Percentiles rank a stretch among this genome's conserved stretches.
These are phyloP conservation scores for Neoitamus cyanurus DNA, from an alignment of 2,888 invertebrate species.

Conservation along the genomic window DNA sequence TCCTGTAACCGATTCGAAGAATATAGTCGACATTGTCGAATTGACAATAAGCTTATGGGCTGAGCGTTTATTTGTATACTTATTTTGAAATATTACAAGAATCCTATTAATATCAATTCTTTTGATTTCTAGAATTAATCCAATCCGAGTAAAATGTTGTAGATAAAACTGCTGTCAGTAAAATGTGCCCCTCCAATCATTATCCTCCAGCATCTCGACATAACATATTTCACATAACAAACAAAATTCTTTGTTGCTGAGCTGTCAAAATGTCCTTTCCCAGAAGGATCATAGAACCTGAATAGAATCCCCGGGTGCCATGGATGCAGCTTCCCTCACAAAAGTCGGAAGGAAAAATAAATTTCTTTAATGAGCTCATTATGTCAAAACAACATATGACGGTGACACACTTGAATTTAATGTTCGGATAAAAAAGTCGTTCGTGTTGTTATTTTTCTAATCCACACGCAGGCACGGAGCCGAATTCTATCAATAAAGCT, in stretches of 20 bases:
- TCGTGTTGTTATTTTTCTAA: not conserved
- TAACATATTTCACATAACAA: not conserved
- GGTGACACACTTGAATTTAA: not conserved
- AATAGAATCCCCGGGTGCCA: not conserved
- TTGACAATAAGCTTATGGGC: too few species aligned
- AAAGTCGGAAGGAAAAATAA: not conserved
- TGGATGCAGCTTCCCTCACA: not conserved
- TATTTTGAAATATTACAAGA: too few species aligned
- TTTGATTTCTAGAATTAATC: too few species aligned
- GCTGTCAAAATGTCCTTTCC: not conserved
- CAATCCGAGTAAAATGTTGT: too few species aligned
- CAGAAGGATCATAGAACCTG: not conserved
- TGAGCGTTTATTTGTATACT: too few species aligned
- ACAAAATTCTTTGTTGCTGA: not conserved
- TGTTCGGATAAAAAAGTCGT: not conserved
- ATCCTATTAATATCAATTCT: too few species aligned
- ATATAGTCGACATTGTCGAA: too few species aligned
- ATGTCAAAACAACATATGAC: constrained; percentile 25
- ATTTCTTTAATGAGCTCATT: constrained; percentile 11
- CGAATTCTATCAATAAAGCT: too few species aligned
- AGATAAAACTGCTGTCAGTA: not conserved
- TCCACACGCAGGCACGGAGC: too few species aligned
- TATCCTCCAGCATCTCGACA: not conserved
- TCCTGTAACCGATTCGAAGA: too few species aligned
- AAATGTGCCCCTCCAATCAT: not conserved